A percentile compares a stretch with the other conserved stretches of the same genome.
These are phyloP conservation scores for Tenebrosternarchus preto DNA, from an alignment of 2,113 vertebrate genomes.

Conservation along the genomic window DNA sequence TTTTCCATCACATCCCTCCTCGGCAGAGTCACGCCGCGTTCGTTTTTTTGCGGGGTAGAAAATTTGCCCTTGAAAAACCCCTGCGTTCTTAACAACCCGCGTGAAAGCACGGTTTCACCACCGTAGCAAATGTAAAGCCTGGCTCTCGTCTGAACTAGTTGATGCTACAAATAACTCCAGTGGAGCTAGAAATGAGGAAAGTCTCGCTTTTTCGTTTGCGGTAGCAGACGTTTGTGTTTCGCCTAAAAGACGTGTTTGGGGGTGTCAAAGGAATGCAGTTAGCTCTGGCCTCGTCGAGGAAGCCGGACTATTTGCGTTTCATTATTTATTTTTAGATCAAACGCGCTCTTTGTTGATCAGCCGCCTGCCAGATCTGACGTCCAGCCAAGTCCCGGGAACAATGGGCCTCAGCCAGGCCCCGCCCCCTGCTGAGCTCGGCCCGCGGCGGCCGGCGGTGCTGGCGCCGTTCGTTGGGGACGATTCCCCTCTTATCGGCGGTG, in stretches of 20 bases:
- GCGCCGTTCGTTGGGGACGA: neutral
- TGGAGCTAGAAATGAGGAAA: neutral
- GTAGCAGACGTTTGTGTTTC: neutral
- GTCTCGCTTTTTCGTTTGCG: neutral
- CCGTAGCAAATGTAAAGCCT: neutral
- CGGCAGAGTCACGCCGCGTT: neutral
- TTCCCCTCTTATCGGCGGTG: conserved; percentile 14
- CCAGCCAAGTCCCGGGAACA: neutral
- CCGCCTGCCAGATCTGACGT: neutral
- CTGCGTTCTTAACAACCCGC: conserved; percentile 20
- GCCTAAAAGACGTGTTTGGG: neutral
- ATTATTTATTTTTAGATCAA: neutral
- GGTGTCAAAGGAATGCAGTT: neutral
- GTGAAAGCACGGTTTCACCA: neutral
- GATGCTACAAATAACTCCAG: conserved; percentile 18
- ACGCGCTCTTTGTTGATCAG: neutral
- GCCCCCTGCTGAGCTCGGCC: neutral
- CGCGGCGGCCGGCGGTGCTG: neutral
- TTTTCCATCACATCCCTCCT: conserved; percentile 3
- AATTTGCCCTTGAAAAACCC: conserved; percentile 34
- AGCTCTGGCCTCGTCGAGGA: neutral
- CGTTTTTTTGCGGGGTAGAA: neutral
- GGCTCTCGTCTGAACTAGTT: conserved; percentile 21
- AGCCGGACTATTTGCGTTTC: neutral
- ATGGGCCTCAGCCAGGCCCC: neutral